Evolutionary conservation across 2,113 vertebrate species (phyloP).

Genomic region (Microtus ochrogaster): DNA sequence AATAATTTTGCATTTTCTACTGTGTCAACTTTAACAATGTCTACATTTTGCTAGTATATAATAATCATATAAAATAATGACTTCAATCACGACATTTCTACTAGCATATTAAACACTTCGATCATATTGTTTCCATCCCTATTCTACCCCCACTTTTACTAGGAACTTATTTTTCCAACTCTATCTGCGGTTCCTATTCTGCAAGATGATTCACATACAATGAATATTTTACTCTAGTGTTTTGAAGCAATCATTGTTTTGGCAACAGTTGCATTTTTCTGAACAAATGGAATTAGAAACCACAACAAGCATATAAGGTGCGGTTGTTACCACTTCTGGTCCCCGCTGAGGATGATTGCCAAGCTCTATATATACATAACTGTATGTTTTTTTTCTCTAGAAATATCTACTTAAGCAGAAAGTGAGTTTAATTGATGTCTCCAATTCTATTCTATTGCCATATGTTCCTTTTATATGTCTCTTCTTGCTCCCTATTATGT

Average conservation of each 20-base stretch:
- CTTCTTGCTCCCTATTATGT: background rate
- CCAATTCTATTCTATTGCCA: background rate
- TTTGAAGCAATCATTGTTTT: background rate
- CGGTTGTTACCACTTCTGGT: background rate
- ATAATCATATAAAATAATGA: background rate
- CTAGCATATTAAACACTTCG: background rate
- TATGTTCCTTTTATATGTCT: conserved; percentile 1
- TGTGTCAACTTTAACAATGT: background rate
- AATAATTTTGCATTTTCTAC: background rate
- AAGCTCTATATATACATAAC: background rate
- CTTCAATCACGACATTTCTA: background rate
- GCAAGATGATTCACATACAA: background rate
- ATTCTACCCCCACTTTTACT: background rate
- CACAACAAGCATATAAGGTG: too few species aligned
- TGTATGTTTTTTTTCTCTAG: background rate
- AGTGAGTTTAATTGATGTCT: background rate
- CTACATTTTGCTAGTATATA: too few species aligned
- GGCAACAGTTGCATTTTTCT: background rate
- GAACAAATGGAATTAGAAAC: background rate
- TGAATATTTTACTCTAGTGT: background rate
- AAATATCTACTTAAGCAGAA: background rate
- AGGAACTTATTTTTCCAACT: background rate
- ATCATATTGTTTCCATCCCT: too few species aligned
- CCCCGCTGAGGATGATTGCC: too few species aligned
- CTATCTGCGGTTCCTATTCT: background rate